Conservation (phyloP, 1,140 invertebrate species). For the silkworm (Bombyx mori) region ASM3026992v2 NC_085127.1:11800501-11801000, state of each 20-base stretch:
- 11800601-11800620: too few species aligned
- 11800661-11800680: too few species aligned
- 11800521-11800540: too few species aligned
- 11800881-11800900: constrained; percentile 59
- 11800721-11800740: too few species aligned
- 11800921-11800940: constrained; percentile 33
- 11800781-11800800: constrained; percentile 29
- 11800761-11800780: constrained; percentile 22
- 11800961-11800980: constrained; percentile 53
- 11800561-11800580: too few species aligned
- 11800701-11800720: too few species aligned
- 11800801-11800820: constrained; percentile 23
- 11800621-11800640: too few species aligned
- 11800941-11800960: constrained; percentile 42
- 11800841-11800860: constrained; percentile 59
- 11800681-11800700: too few species aligned
- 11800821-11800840: constrained; percentile 35
- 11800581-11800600: too few species aligned
- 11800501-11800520: too few species aligned
- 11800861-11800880: constrained; percentile 40
- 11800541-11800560: too few species aligned
- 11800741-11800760: not conserved
- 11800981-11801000: constrained; percentile 67
- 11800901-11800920: constrained; percentile 55
- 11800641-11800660: too few species aligned